These are phyloP conservation scores for Agrochola litura DNA, from an alignment of 2,888 invertebrate genomes.

Conservation along the genomic window DNA sequence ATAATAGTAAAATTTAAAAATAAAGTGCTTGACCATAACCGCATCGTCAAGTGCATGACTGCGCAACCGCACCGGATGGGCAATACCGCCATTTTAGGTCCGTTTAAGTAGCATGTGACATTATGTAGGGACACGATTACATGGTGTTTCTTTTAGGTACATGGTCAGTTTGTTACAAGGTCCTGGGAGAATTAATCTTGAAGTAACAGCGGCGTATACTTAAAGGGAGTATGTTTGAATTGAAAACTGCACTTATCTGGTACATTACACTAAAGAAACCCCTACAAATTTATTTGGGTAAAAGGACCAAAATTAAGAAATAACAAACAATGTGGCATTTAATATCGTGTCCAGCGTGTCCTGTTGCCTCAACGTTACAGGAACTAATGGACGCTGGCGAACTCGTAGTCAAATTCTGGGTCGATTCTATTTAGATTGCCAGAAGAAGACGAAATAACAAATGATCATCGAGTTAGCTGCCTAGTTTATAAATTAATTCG, in stretches of 20 bases:
- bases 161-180: conserved; percentile 23
- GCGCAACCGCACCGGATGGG: conserved; percentile 61
- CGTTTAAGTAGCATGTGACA: conserved; percentile 37
- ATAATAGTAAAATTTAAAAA: conserved; percentile 40
- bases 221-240: background rate
- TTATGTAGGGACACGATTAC: conserved; percentile 27
- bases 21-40: conserved; percentile 47
- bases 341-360: background rate
- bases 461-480: background rate
- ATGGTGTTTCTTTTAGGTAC: conserved; percentile 18
- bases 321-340: background rate
- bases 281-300: background rate
- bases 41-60: conserved; percentile 25
- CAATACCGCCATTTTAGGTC: conserved; percentile 52
- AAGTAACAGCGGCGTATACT: background rate
- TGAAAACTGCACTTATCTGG: background rate
- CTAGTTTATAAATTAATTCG: background rate
- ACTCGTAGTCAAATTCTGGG: too few relatives aligned
- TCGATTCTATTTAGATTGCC: too few relatives aligned
- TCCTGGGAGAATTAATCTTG: background rate
- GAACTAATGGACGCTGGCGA: too few relatives aligned
- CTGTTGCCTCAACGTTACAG: too few relatives aligned
- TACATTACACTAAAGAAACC: too few relatives aligned
- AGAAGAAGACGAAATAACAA: background rate
- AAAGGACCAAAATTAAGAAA: background rate